Evolutionary conservation across 2,797 vertebrate genomes (phyloP).

Genomic region (Buphagus erythrorhynchus): DNA sequence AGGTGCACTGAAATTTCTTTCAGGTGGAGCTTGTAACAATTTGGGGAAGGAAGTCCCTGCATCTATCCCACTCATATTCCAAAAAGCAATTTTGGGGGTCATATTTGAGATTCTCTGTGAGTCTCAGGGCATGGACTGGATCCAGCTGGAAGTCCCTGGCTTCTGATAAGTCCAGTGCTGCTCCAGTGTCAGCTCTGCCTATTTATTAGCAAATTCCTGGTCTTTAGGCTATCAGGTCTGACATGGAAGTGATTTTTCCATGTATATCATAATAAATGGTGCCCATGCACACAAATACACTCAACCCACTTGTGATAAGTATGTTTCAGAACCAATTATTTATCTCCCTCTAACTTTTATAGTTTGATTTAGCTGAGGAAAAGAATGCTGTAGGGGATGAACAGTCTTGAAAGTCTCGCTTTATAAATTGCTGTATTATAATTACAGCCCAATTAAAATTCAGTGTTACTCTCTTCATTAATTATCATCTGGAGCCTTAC

Average conservation of each 20-base stretch:
- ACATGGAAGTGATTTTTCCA: not conserved
- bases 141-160: not conserved
- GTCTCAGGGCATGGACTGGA: not conserved
- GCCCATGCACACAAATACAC: not conserved
- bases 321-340: slow-evolving; percentile 19
- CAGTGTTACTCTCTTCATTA: slow-evolving; percentile 43
- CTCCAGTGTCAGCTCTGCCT: not conserved
- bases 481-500: slow-evolving; percentile 35
- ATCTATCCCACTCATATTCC: not conserved
- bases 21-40: not conserved
- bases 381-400: slow-evolving; percentile 6
- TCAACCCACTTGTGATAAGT: not conserved
- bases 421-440: slow-evolving; percentile 17
- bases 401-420: slow-evolving; percentile 5
- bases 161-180: not conserved
- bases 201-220: not conserved
- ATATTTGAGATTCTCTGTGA: not conserved
- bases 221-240: not conserved
- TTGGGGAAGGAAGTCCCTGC: not conserved
- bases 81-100: not conserved
- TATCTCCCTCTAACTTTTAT: slow-evolving; percentile 1
- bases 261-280: not conserved
- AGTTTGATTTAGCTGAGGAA: not conserved
- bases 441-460: slow-evolving; percentile 63
- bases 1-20: not conserved